A percentile compares a stretch with the other conserved stretches of the same genome.
These are phyloP conservation scores for Carabus problematicus DNA, from an alignment of 2,888 invertebrate species.

Conservation along the genomic window DNA sequence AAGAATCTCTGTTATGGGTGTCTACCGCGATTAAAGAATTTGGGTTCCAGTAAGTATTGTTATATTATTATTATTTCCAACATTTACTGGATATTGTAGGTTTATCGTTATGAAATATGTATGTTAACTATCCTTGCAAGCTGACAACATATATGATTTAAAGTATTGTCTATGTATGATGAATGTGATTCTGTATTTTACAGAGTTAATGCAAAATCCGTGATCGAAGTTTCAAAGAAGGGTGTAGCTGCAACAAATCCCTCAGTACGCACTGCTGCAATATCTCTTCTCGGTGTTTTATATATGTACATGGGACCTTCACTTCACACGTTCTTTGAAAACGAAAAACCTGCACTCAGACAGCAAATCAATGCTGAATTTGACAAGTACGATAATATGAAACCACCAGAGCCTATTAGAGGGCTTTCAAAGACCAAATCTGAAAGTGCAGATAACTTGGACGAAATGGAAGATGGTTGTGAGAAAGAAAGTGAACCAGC, in stretches of 20 bases:
- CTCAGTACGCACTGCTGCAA: conserved; percentile 78
- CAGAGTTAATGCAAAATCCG: conserved; percentile 73
- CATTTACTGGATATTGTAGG: neutral
- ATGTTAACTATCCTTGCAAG: neutral
- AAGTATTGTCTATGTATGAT: conserved; percentile 11
- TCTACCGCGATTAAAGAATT: conserved; percentile 82
- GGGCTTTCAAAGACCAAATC: conserved; percentile 63
- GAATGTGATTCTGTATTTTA: conserved; percentile 39
- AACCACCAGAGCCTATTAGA: conserved; percentile 77
- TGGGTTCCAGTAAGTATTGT: conserved; percentile 77
- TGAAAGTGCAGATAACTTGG: conserved; percentile 64
- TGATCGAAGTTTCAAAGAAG: conserved; percentile 82
- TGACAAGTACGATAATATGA: conserved; percentile 79
- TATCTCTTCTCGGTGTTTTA: conserved; percentile 76
- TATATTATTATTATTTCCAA: neutral
- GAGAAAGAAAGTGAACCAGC: conserved; percentile 61
- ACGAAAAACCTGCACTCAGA: conserved; percentile 83
- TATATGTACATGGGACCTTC: conserved; percentile 83
- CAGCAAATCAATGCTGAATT: conserved; percentile 87
- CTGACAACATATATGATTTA: conserved; percentile 6
- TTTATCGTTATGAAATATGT: neutral
- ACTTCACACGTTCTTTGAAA: conserved; percentile 80
- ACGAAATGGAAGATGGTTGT: conserved; percentile 58
- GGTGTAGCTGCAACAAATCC: conserved; percentile 87
- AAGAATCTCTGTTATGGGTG: conserved; percentile 85